Evolutionary conservation across 2,113 vertebrate genomes (phyloP), one percentile per base, ranked within the genome.

Genomic region (Rhinoderma darwinii): DNA sequence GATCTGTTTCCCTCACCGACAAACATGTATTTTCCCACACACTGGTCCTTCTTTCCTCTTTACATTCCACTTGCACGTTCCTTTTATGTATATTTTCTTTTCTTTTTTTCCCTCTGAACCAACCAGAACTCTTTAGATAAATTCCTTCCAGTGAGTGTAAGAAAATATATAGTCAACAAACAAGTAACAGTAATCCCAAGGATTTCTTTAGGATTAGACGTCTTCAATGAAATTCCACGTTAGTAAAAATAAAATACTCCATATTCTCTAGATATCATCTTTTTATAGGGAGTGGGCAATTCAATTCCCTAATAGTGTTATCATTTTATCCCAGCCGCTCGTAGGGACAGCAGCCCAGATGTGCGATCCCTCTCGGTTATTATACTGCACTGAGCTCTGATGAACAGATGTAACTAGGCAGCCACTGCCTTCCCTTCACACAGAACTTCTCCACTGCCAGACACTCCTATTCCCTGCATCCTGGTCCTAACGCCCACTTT

Each of bases 401-500:
- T 92, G 93, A 93, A 92, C 93, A 94, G 93, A 94, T 93, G 93
- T 89, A 92, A 92, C 93, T 90, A 90, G 89, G 90, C 89, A 27
- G 91, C 82, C 90, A 90, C 90, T 91, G 89, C 90, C 89, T 94
- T 91, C 89, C 90, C 92, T 93, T 94, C 93, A 93, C 91, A 92
- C 92, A 89, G 85, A 89, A 90, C 89, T 93, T 86, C 59, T 7
- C 87, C 84, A 89, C 90, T 93, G 93, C 93, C 95, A 94, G 93
- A 94, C 89, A 89, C 90, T 89, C 89, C 86, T 74, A 88, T 92
- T 91, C 91, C 91, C 86, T 61, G 86, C 5, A 78, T 90, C 94
- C 89, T 89, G 95, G 94, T 95, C 95, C 95, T 95, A 96, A 94
- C 91, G 94, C 95, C 92, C 94, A 93, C 91, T 66, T 89, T 91